Evolutionary conservation across 2,888 invertebrate genomes (phyloP).

Genomic region (Hybos culiciformis): DNA sequence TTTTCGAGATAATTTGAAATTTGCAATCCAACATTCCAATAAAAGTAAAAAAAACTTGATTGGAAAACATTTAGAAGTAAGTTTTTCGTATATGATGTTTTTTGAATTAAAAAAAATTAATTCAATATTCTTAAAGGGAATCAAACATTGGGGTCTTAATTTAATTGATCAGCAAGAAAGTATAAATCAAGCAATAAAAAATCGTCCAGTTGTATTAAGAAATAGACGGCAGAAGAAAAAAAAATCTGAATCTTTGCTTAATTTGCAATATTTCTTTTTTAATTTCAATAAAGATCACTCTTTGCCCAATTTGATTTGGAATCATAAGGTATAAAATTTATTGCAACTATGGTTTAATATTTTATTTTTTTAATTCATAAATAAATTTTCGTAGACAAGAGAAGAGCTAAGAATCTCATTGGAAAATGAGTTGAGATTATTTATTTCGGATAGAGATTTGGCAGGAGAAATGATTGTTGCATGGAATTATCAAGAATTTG

Average conservation of each 20-base stretch:
- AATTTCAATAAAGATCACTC: constrained; percentile 90
- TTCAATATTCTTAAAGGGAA: constrained; percentile 20
- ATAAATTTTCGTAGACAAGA: constrained; percentile 50
- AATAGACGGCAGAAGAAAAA: constrained; percentile 56
- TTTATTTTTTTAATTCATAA: not conserved
- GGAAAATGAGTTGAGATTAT: constrained; percentile 84
- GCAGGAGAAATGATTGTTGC: constrained; percentile 68
- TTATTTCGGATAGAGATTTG: constrained; percentile 79
- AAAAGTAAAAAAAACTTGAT: constrained; percentile 56
- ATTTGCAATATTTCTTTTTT: constrained; percentile 77
- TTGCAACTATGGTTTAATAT: not conserved
- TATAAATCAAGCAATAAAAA: constrained; percentile 31
- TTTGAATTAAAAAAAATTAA: not conserved
- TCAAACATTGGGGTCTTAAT: constrained; percentile 52
- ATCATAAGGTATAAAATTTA: constrained; percentile 61
- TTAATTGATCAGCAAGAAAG: constrained; percentile 34
- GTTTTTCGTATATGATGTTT: constrained; percentile 9
- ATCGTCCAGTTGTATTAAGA: constrained; percentile 81
- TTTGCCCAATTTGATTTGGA: constrained; percentile 96
- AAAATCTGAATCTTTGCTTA: constrained; percentile 27
- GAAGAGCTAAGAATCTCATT: constrained; percentile 87
- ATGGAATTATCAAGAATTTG: constrained; percentile 98
- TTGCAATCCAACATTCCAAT: constrained; percentile 70
- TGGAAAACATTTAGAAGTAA: constrained; percentile 69
- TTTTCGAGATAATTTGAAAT: constrained; percentile 85